Evolutionary conservation across 2,888 invertebrate species (phyloP).

Genomic region (Chrysolina haemoptera): DNA sequence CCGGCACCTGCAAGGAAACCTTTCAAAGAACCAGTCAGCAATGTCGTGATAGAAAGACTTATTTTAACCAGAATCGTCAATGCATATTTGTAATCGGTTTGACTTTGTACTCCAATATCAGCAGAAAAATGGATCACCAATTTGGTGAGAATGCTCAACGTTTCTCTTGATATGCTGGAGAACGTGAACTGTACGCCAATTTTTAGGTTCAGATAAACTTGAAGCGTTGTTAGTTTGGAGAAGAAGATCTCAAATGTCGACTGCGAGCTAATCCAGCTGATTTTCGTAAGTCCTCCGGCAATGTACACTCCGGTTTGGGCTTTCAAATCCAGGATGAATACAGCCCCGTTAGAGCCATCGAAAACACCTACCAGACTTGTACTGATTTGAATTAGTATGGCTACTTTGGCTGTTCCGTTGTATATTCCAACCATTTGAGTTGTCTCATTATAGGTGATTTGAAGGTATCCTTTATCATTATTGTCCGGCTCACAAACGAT

Average conservation of each 20-base stretch:
- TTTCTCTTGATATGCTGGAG: slow-evolving; percentile 26
- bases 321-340: slow-evolving; percentile 44
- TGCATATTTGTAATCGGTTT: slow-evolving; percentile 27
- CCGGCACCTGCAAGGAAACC: slow-evolving; percentile 39
- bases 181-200: slow-evolving; percentile 44
- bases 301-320: slow-evolving; percentile 45
- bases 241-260: slow-evolving; percentile 46
- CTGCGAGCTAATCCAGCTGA: slow-evolving; percentile 39
- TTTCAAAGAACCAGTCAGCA: slow-evolving; percentile 43
- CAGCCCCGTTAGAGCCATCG: slow-evolving; percentile 45
- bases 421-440: slow-evolving; percentile 43
- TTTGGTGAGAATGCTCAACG: slow-evolving; percentile 27
- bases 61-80: slow-evolving; percentile 39
- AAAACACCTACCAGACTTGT: slow-evolving; percentile 43
- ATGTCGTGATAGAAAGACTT: slow-evolving; percentile 15
- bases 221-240: slow-evolving; percentile 35
- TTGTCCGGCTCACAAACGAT: slow-evolving; percentile 15
- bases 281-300: slow-evolving; percentile 31
- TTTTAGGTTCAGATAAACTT: slow-evolving; percentile 38
- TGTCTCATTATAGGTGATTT: slow-evolving; percentile 39
- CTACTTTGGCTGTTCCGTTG: slow-evolving; percentile 46
- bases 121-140: slow-evolving; percentile 39
- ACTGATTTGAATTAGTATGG: slow-evolving; percentile 46
- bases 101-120: slow-evolving; percentile 12
- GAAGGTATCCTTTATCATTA: slow-evolving; percentile 30